A percentile compares a stretch with the other conserved stretches of the same genome.
Evolutionary conservation across 2,113 vertebrate genomes (phyloP).

Genomic region (Arvicanthis niloticus): DNA sequence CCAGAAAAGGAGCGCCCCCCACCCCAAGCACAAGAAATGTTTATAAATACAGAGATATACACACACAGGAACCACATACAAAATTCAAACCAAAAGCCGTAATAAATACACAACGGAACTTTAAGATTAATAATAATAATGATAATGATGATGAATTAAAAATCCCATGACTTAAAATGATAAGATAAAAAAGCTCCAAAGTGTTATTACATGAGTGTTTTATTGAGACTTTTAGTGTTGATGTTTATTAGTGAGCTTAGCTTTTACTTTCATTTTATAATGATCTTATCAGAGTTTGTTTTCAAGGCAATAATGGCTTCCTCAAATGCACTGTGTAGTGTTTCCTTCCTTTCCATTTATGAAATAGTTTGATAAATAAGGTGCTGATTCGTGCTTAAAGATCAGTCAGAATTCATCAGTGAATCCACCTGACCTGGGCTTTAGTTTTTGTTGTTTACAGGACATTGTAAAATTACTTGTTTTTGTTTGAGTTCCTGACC

Average conservation of each 20-base stretch:
- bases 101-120: neutral
- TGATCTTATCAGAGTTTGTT: neutral
- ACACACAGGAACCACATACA: neutral
- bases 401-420: neutral
- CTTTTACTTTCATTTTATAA: neutral
- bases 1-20: neutral
- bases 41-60: neutral
- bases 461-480: neutral
- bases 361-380: too few relatives aligned
- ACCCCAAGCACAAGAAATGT: neutral
- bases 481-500: too few relatives aligned
- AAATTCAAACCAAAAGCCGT: neutral
- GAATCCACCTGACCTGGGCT: neutral
- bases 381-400: neutral
- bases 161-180: neutral
- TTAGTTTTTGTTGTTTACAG: neutral
- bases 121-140: neutral
- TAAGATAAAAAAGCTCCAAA: neutral
- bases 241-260: neutral
- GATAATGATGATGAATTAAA: neutral
- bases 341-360: neutral
- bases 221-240: neutral
- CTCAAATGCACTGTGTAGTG: neutral
- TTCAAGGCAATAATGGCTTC: neutral
- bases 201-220: neutral